Evolutionary conservation across 2,113 vertebrate genomes (phyloP), one percentile per base, ranked within the genome.

Genomic region (Siniperca chuatsi): DNA sequence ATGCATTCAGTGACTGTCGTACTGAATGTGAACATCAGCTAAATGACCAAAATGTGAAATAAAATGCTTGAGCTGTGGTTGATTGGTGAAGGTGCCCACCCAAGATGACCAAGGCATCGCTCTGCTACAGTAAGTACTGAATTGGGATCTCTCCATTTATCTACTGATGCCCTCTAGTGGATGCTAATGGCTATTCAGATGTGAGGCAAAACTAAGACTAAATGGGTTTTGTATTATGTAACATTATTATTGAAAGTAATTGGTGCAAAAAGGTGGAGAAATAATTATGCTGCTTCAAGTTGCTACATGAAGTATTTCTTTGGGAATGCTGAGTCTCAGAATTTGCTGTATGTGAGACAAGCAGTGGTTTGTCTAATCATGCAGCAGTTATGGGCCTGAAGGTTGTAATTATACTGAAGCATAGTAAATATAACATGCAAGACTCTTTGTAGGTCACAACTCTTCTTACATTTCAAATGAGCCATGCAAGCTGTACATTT

Each of bases 121-220:
- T 42, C 29, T 64, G 9, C 23, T 15, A 54, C 40, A 57, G 35
- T 23, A 18, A 54, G 35, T 65, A 9, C 10, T 84, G 25, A 58
- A 11, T 12, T 13, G 10, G 15, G 42, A 60, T 57, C 20, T 72
- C 52, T 68, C 20, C 20, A 29, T 65, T 75, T 40, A 65, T 57
- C 21, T 65, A 4, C 25, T 35, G n/a, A 48, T 61, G 76, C 82
- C 81, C 73, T 74, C 73, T 79, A 64, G 72, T 84, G 83, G 78
- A 64, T 46, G 55, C 15, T 52, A n/a, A 23, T 25, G 35, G 15
- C 35, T 61, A 2, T 35, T 58, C 9, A 52, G 23, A 48, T 79
- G 44, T 61, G 4, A 37, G 8, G 42, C 29, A 50, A 40, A 74
- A 50, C 42, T 23, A 8, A 37, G 37, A 58, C 18, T 33, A 62